phyloP scores from a whole-genome alignment of 2,888 invertebrate genomes.

The Heliothis peltigera region DNA sequence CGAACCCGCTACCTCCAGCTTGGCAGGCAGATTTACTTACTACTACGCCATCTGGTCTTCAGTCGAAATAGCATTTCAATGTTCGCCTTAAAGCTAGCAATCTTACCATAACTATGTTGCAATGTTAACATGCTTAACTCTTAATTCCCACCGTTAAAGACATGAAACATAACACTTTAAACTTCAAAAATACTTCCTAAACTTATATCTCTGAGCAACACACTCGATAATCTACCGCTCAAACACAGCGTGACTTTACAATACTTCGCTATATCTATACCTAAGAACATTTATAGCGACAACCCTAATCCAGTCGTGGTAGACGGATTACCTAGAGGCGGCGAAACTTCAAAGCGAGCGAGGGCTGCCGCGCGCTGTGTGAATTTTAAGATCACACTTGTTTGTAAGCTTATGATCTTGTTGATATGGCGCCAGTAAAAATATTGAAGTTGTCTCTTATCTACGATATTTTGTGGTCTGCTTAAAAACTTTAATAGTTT shows the following conservation, averaged over 20 bases:
- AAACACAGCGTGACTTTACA: constrained; percentile 55
- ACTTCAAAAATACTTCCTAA: constrained; percentile 15
- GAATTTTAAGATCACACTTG: constrained; percentile 70
- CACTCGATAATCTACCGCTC: constrained; percentile 50
- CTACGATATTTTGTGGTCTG: constrained; percentile 30
- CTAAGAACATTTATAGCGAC: constrained; percentile 27
- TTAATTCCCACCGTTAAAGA: neutral
- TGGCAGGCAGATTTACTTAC: too few relatives aligned
- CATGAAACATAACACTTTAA: constrained; percentile 20
- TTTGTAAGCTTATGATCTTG: constrained; percentile 65
- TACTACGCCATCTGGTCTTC: too few relatives aligned
- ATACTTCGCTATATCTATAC: constrained; percentile 50
- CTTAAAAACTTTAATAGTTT: neutral
- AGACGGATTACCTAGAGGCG: constrained; percentile 73
- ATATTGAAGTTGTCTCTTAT: constrained; percentile 45
- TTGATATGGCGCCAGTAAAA: constrained; percentile 58
- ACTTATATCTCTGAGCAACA: constrained; percentile 27
- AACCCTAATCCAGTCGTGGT: constrained; percentile 68
- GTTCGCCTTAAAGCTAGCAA: too few relatives aligned
- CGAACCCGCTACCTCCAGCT: too few relatives aligned
- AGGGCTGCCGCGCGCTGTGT: constrained; percentile 71
- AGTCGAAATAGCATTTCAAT: too few relatives aligned
- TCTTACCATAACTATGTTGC: too few relatives aligned
- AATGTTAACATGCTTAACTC: too few relatives aligned
- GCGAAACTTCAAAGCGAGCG: constrained; percentile 74